These are phyloP conservation scores for Ifrita kowaldi DNA, from an alignment of 2,113 vertebrate genomes.

Conservation along the genomic window DNA sequence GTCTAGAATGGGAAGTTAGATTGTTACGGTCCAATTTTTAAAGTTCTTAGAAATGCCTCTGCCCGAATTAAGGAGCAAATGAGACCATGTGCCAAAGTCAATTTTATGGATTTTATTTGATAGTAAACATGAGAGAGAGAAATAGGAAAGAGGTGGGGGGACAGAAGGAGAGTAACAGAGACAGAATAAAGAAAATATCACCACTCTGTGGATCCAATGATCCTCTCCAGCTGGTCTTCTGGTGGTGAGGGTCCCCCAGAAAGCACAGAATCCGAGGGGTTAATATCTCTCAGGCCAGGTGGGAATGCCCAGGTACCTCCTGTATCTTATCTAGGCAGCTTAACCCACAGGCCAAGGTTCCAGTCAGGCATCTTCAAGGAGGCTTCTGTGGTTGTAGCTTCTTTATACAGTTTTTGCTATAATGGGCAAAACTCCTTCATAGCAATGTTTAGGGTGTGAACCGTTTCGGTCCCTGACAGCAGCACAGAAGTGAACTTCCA, in stretches of 20 bases:
- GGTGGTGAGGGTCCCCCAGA: background rate
- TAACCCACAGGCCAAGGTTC: background rate
- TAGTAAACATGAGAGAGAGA: background rate
- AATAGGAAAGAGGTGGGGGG: background rate
- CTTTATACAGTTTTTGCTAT: background rate
- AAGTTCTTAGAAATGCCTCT: background rate
- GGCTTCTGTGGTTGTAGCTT: background rate
- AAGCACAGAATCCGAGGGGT: background rate
- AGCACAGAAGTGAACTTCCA: background rate
- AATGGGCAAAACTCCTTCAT: background rate
- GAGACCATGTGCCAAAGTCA: background rate
- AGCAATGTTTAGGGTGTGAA: background rate
- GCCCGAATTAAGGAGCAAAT: background rate
- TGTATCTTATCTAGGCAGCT: background rate
- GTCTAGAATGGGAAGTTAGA: background rate
- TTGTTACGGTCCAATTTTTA: background rate
- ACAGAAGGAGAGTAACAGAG: background rate
- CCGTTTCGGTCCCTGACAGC: background rate
- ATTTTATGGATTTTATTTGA: background rate
- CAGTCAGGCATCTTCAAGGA: background rate
- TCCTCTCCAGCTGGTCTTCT: background rate
- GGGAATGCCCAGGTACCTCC: background rate
- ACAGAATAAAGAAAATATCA: background rate
- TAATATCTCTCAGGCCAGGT: background rate
- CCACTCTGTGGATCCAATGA: accelerated